phyloP scores from a whole-genome alignment of 2,797 vertebrate genomes.

The Myotis pilosus region DNA sequence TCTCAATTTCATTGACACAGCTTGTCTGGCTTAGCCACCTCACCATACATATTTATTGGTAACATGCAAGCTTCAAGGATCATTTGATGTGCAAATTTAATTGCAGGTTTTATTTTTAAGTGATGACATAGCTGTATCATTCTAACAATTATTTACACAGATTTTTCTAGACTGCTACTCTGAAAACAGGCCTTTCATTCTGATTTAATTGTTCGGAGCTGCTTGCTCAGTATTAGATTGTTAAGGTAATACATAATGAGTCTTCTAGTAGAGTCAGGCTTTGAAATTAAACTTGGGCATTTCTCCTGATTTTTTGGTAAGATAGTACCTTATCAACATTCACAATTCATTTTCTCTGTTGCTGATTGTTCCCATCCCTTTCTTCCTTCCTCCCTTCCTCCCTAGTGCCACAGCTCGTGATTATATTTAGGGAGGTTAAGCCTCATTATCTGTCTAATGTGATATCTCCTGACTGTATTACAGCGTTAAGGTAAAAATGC shows the following conservation, averaged over 20 bases:
- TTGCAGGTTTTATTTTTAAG: slow-evolving; percentile 58
- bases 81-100: slow-evolving; percentile 57
- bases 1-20: background rate
- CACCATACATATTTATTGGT: background rate
- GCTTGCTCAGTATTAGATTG: background rate
- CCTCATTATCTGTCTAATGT: background rate
- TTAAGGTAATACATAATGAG: background rate
- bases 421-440: background rate
- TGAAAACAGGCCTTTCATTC: slow-evolving; percentile 37
- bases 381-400: background rate
- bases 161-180: slow-evolving; percentile 28
- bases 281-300: background rate
- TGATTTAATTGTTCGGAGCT: background rate
- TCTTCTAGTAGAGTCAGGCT: background rate
- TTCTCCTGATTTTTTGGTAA: background rate
- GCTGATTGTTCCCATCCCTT: background rate
- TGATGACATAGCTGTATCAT: background rate
- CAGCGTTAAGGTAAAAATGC: background rate
- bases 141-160: slow-evolving; percentile 24
- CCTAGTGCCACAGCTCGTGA: background rate
- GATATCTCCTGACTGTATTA: background rate
- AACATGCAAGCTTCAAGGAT: slow-evolving; percentile 27
- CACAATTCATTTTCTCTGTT: background rate
- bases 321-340: background rate
- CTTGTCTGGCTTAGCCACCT: background rate